Percentiles rank a stretch among this genome's conserved stretches.
phyloP scores from a whole-genome alignment of 1,140 invertebrate genomes.

The Penaeus indicus region DNA sequence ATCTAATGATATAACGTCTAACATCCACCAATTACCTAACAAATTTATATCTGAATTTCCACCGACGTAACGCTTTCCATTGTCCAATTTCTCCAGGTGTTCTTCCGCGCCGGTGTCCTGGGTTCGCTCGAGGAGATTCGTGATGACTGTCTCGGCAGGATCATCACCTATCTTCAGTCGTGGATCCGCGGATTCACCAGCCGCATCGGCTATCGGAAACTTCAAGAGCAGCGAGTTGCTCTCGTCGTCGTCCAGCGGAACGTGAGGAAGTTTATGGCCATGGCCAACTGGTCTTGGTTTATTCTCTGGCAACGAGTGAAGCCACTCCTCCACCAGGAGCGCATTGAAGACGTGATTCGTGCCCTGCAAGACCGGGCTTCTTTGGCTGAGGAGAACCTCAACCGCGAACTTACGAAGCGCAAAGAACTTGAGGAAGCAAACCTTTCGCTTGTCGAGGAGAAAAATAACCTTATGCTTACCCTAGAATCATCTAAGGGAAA shows the following conservation, averaged over 20 bases:
- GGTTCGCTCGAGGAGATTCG: conserved; percentile 46
- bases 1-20: too few relatives aligned
- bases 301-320: conserved; percentile 99
- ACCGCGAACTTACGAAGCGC: conserved; percentile 75
- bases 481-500: conserved; percentile 93
- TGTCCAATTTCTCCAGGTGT: conserved; percentile 26
- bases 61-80: not conserved
- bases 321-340: conserved; percentile 96
- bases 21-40: not conserved
- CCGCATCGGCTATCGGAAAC: conserved; percentile 94
- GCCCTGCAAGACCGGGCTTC: conserved; percentile 83
- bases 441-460: not conserved
- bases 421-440: not conserved
- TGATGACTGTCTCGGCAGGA: conserved; percentile 77
- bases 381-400: conserved; percentile 81
- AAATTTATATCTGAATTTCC: not conserved
- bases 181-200: conserved; percentile 87
- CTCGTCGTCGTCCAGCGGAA: conserved; percentile 98
- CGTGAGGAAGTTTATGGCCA: conserved; percentile 96
- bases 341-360: conserved; percentile 95
- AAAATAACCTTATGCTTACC: conserved; percentile 68
- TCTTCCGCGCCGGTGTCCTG: conserved; percentile 56
- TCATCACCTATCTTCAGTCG: conserved; percentile 98
- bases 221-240: conserved; percentile 95
- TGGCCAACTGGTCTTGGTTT: conserved; percentile 99